phyloP scores from a whole-genome alignment of 2,888 invertebrate genomes.

The Drosophila affinis region DNA sequence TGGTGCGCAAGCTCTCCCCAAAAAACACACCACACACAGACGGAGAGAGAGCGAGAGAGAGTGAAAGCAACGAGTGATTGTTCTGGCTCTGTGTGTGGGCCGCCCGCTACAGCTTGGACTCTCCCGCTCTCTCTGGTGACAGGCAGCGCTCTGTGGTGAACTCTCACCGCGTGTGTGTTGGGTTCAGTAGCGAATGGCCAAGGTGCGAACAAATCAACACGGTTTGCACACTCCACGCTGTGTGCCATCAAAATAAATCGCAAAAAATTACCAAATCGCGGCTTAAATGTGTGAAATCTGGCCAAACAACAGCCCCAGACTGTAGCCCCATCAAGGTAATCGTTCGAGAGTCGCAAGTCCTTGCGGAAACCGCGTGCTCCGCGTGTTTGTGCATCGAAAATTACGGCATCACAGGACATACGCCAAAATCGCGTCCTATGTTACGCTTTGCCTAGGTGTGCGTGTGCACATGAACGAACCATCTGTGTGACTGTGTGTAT shows the following conservation, averaged over 20 bases:
- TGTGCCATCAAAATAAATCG: constrained; percentile 67
- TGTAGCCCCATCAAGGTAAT: constrained; percentile 9
- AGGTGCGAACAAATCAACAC: constrained; percentile 81
- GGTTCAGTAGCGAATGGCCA: constrained; percentile 76
- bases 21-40: constrained; percentile 35
- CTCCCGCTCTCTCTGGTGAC: constrained; percentile 17
- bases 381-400: constrained; percentile 55
- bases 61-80: constrained; percentile 59
- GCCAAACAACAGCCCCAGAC: constrained; percentile 17
- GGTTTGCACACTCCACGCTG: constrained; percentile 74
- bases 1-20: constrained; percentile 62
- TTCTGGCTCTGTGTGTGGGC: constrained; percentile 12
- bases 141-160: constrained; percentile 26
- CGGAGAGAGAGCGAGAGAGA: constrained; percentile 1
- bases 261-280: constrained; percentile 59
- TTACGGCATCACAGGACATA: constrained; percentile 75
- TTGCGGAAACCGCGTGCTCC: constrained; percentile 26
- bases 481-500: constrained; percentile 23
- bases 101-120: constrained; percentile 1
- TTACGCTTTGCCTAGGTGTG: constrained; percentile 61
- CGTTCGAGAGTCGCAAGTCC: constrained; percentile 11
- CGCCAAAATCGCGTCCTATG: constrained; percentile 70
- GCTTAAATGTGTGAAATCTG: constrained; percentile 41
- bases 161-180: constrained; percentile 48
- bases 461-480: constrained; percentile 26